phyloP scores from a whole-genome alignment of 2,888 invertebrate genomes.

The Melanotus villosus region DNA sequence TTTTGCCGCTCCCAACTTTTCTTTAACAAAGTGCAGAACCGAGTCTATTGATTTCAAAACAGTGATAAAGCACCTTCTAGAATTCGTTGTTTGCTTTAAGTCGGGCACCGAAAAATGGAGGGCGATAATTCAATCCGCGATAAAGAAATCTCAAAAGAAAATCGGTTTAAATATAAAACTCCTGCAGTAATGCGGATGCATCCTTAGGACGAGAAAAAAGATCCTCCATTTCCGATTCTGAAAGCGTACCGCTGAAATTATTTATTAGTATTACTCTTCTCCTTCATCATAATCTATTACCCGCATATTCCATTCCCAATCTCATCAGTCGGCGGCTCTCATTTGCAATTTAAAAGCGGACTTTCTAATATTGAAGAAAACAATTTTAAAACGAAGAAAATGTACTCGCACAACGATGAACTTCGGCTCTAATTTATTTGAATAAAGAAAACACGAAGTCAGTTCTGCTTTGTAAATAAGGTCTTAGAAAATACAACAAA shows the following conservation, averaged over 20 bases:
- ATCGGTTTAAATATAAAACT: no score
- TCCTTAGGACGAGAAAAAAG: no score
- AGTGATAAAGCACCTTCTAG: no score
- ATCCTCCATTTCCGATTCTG: constrained; percentile 21
- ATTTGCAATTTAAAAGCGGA: constrained; percentile 55
- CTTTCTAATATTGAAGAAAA: constrained; percentile 36
- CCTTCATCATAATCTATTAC: constrained; percentile 54
- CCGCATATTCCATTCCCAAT: constrained; percentile 55
- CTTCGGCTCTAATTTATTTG: neutral
- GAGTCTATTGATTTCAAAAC: no score
- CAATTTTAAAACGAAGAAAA: constrained; percentile 32
- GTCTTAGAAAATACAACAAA: neutral
- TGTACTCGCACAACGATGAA: constrained; percentile 30
- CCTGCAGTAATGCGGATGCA: no score
- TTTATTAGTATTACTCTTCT: constrained; percentile 50
- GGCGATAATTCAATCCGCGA: neutral
- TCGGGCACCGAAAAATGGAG: neutral
- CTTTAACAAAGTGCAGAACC: neutral
- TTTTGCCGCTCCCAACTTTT: neutral
- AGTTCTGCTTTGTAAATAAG: neutral
- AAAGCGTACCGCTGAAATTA: constrained; percentile 39
- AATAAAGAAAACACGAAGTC: neutral
- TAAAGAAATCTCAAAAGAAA: neutral
- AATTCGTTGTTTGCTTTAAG: no score
- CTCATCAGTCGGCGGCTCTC: constrained; percentile 48